Evolutionary conservation across 1,140 invertebrate species (phyloP).

Genomic region (Neodiprion pinetum): DNA sequence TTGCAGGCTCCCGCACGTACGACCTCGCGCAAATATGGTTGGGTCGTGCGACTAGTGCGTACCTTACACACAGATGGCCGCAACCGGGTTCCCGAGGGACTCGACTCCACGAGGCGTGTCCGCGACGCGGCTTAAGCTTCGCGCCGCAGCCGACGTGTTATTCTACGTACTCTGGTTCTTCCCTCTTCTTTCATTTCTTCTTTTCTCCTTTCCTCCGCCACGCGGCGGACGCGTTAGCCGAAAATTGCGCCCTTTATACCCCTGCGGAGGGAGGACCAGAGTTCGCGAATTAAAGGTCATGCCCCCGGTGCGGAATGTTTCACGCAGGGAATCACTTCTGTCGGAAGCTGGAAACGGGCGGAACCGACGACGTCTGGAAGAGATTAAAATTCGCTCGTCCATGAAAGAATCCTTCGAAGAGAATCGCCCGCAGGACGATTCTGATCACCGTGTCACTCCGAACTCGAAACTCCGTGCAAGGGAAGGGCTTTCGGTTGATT

Average conservation of each 20-base stretch:
- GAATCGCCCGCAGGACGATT: too few species aligned
- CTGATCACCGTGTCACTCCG: not conserved
- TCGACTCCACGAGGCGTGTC: constrained; percentile 41
- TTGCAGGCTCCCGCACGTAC: not conserved
- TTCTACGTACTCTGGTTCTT: constrained; percentile 11
- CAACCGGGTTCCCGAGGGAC: constrained; percentile 31
- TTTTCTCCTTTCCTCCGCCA: not conserved
- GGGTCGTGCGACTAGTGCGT: not conserved
- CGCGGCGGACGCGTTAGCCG: not conserved
- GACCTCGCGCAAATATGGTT: not conserved
- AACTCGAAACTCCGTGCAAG: not conserved
- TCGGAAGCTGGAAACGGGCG: too few species aligned
- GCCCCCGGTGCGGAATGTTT: not conserved
- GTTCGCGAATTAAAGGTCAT: not conserved
- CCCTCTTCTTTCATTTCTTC: constrained; percentile 15
- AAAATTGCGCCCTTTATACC: not conserved
- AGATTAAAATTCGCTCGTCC: too few species aligned
- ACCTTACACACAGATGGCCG: constrained; percentile 26
- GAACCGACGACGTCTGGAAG: too few species aligned
- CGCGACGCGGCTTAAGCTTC: constrained; percentile 28
- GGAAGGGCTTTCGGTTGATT: not conserved
- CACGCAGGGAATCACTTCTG: too few species aligned
- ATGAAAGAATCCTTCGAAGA: too few species aligned
- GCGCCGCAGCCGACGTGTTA: not conserved
- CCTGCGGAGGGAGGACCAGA: not conserved